Evolutionary conservation across 2,797 vertebrate genomes (phyloP), one percentile per base, ranked within the genome.

Genomic region (Sebastes kiyomatsui): DNA sequence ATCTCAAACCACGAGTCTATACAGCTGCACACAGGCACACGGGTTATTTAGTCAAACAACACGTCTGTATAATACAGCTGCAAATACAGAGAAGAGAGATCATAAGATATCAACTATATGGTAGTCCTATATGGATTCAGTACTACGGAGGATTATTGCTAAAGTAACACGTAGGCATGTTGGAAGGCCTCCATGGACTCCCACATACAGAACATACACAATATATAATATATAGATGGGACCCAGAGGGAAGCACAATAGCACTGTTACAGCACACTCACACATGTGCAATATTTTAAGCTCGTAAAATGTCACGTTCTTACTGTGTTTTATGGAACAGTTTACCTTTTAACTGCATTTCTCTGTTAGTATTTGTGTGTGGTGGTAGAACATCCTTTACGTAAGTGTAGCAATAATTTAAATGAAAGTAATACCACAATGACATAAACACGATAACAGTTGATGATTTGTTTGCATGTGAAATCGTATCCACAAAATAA

Each of bases 1-100:
- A 99, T 98, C 96, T 99, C 98, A 96, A 99, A 99, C 98, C 98
- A 99, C 3, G 98, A 98, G 95, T 99, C 98, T 99, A 99, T 99
- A 98, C 98, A 99, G 95, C 98, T 99, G 92, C 74, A 90, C 64
- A 83, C 0, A 46, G 4, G 33, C 35, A 72, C 25, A 61, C 42
- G 77, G 30, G 23, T 28, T 55, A 35, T 49, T 49, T 25, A 18
- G 22, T 52, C 33, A 66, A 20, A 60, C 2, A 16, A 66, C 23
- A 56, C n/a, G 46, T 60, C 30, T n/a, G 13, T 6, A 55, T 4
- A 70, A 23, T 35, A 56, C 22, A 67, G 33, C 18, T 13, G n/a
- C 28, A 73, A 46, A 71, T n/a, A 56, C 20, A 30, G 8, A 27
- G 9, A 56, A 35, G 35, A 35, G 35, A 35, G 35, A 35, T 32